Evolutionary conservation across 1,140 invertebrate species (phyloP), one percentile per base, ranked within the genome.

Genomic region (Eupristina koningsbergeri): DNA sequence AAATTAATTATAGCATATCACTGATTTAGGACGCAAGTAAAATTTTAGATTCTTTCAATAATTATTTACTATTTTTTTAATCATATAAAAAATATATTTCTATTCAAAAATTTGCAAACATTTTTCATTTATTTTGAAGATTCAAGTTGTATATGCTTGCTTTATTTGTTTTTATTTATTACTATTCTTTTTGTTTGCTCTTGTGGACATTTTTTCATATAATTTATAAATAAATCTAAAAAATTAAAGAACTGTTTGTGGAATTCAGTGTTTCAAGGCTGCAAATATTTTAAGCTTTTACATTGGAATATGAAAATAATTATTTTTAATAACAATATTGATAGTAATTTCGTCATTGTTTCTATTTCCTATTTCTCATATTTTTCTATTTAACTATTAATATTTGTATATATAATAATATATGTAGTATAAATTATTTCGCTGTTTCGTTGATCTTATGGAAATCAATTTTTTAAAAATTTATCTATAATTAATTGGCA

Each of bases 1-100:
- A 86, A 86, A 83, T 75, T 85, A 84, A 88, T 85, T 84, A 86
- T 81, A 87, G 86, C 85, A 85, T 87, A 86, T 88, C 89, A 88
- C 88, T 88, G 61, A 84, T 88, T 80, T 86, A 90, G 88, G 89
- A 91, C 89, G 89, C 89, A 91, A 90, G 86, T 22, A 85, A 88
- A 87, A 90, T 75, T 89, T 85, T 87, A 88, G 89, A 91, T 91
- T 91, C 88, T 90, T 89, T 88, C 87, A 86, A 85, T 88, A 89
- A 87, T 85, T 86, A 88, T 87, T 85, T 85, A 79, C 75, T 87
- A 86, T 87, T 84, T 87, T 86, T 86, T 80, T 85, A 71, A 29
- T 73, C 50, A 34, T 74, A 80, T 83, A 83, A 83, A 80, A 81
- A 85, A 81, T 53, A 84, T 81, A 36, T 79, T 82, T 64, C 50